These are phyloP conservation scores for Leptestheria dahalacensis DNA, from an alignment of 1,140 invertebrate genomes.

Conservation along the genomic window DNA sequence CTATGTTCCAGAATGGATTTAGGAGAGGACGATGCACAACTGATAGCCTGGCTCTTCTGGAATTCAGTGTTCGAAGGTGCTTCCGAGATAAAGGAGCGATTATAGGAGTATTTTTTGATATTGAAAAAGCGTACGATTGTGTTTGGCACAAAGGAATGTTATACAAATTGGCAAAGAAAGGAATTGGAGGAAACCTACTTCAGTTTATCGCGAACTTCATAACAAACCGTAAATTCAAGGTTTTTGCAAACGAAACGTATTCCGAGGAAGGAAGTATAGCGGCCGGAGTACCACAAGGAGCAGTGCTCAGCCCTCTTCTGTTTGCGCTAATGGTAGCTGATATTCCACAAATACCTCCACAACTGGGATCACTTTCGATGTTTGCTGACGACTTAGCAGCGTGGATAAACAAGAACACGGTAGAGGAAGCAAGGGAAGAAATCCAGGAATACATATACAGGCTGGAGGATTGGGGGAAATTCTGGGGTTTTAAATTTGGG, in stretches of 20 bases:
- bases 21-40: constrained; percentile 24
- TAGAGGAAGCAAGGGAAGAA: neutral
- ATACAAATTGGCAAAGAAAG: constrained; percentile 20
- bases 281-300: neutral
- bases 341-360: neutral
- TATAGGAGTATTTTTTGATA: constrained; percentile 26
- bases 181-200: neutral
- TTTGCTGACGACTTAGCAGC: neutral
- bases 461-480: neutral
- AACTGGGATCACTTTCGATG: neutral
- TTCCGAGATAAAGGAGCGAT: constrained; percentile 24
- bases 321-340: neutral
- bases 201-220: constrained; percentile 13
- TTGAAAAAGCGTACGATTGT: constrained; percentile 25
- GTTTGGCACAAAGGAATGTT: constrained; percentile 25
- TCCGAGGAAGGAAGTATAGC: neutral
- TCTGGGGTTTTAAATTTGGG: neutral
- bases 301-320: neutral
- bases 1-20: constrained; percentile 21
- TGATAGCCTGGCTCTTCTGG: constrained; percentile 26
- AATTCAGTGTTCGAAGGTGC: constrained; percentile 23
- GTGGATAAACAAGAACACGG: neutral
- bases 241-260: neutral
- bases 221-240: neutral
- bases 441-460: neutral